A percentile compares a stretch with the other conserved stretches of the same genome.
These are phyloP conservation scores for Diuraphis noxia DNA, from an alignment of 1,140 invertebrate species.

Conservation along the genomic window DNA sequence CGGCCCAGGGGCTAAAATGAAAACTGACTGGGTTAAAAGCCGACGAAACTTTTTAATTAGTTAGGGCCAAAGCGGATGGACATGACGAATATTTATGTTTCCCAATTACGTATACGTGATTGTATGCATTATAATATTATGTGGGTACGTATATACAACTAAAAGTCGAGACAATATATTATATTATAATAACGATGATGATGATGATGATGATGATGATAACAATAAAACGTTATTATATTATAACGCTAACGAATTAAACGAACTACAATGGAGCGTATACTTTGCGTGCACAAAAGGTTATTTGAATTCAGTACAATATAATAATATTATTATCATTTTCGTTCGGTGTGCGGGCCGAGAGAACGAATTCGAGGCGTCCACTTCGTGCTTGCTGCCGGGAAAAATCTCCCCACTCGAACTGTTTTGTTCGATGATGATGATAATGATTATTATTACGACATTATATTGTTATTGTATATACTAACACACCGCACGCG, in stretches of 20 bases:
- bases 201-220: not conserved
- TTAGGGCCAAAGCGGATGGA: not conserved
- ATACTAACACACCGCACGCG: not conserved
- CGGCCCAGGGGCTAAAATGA: not conserved
- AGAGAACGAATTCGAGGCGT: not conserved
- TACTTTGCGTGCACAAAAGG: not conserved
- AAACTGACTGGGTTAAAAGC: not conserved
- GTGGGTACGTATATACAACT: not conserved
- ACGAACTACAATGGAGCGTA: not conserved
- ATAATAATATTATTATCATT: not conserved
- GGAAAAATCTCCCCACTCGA: not conserved
- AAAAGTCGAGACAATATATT: not conserved
- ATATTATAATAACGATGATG: not conserved
- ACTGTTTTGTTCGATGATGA: not conserved
- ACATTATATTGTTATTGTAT: not conserved
- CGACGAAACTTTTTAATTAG: not conserved
- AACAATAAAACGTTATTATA: not conserved
- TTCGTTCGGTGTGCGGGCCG: not conserved
- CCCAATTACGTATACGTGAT: not conserved
- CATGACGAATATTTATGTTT: not conserved
- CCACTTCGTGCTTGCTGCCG: not conserved
- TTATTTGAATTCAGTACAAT: not conserved
- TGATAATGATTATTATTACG: not conserved
- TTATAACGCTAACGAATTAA: constrained; percentile 7
- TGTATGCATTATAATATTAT: not conserved